A percentile compares a stretch with the other conserved stretches of the same genome.
These are phyloP conservation scores for Allacma fusca DNA, from an alignment of 2,888 invertebrate species.

Conservation along the genomic window DNA sequence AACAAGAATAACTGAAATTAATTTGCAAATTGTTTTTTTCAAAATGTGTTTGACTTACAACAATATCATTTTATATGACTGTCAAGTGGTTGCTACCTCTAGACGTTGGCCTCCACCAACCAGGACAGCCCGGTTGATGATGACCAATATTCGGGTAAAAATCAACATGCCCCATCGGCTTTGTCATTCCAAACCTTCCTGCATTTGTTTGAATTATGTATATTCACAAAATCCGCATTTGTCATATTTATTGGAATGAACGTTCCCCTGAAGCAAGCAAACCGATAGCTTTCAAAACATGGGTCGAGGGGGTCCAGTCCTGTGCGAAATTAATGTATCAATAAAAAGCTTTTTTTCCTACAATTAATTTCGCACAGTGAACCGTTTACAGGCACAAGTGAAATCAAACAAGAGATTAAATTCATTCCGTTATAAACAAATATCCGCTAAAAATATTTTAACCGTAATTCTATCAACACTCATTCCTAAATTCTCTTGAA, in stretches of 20 bases:
- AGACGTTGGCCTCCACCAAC: not conserved
- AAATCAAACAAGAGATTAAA: no score
- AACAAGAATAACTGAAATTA: not conserved
- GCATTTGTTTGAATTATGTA: slow-evolving; percentile 8
- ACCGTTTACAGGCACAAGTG: no score
- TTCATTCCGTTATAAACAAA: no score
- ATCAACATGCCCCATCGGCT: not conserved
- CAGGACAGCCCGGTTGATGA: slow-evolving; percentile 2
- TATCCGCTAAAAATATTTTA: no score
- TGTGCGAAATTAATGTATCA: not conserved
- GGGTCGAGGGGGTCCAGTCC: slow-evolving; percentile 8
- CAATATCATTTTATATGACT: not conserved
- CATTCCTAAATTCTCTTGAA: not conserved
- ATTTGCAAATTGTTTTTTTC: no score
- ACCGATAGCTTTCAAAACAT: slow-evolving; percentile 1
- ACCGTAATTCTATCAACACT: not conserved
- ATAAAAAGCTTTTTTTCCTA: no score
- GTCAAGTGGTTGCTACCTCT: not conserved
- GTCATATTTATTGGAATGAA: not conserved
- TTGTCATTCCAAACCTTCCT: not conserved
- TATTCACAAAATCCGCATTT: slow-evolving; percentile 26
- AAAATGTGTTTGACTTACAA: no score
- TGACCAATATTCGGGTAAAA: slow-evolving; percentile 15
- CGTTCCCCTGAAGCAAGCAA: not conserved
- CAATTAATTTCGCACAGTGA: no score